phyloP scores from a whole-genome alignment of 1,140 invertebrate genomes.

The Drosophila repleta region DNA sequence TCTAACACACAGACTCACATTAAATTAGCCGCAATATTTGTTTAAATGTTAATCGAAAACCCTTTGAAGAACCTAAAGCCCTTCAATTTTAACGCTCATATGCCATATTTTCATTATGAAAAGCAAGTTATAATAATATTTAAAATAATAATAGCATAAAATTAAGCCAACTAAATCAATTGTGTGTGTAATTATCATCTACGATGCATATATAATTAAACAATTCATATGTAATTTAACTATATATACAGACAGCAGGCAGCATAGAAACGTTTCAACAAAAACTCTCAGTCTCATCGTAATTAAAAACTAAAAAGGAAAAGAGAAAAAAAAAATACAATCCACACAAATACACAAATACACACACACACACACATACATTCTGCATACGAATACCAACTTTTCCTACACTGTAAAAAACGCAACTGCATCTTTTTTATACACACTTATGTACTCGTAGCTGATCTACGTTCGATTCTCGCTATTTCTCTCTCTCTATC shows the following conservation, averaged over 20 bases:
- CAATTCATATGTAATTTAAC: slow-evolving; percentile 50
- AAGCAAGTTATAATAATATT: slow-evolving; percentile 69
- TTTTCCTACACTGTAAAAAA: slow-evolving; percentile 82
- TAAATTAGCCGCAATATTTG: slow-evolving; percentile 70
- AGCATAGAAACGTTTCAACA: slow-evolving; percentile 42
- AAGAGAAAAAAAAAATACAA: slow-evolving; percentile 19
- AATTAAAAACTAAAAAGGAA: slow-evolving; percentile 1
- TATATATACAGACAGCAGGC: slow-evolving; percentile 32
- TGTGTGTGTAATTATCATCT: slow-evolving; percentile 72
- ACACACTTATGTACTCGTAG: slow-evolving; percentile 38
- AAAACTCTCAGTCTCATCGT: slow-evolving; percentile 15
- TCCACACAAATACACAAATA: slow-evolving; percentile 26
- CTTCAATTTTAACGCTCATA: slow-evolving; percentile 57
- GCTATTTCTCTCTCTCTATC: slow-evolving; percentile 29
- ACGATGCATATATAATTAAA: slow-evolving; percentile 75
- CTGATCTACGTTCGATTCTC: slow-evolving; percentile 56
- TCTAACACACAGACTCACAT: slow-evolving; percentile 12
- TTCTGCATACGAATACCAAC: slow-evolving; percentile 59
- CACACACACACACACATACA: too few relatives aligned
- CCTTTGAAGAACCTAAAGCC: background rate
- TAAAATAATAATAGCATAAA: slow-evolving; percentile 69
- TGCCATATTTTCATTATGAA: slow-evolving; percentile 79
- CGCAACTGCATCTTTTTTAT: slow-evolving; percentile 70
- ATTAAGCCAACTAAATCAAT: slow-evolving; percentile 69
- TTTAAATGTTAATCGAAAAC: slow-evolving; percentile 70